phyloP scores from a whole-genome alignment of 2,888 invertebrate genomes.

The Ommatoiulus sabulosus region DNA sequence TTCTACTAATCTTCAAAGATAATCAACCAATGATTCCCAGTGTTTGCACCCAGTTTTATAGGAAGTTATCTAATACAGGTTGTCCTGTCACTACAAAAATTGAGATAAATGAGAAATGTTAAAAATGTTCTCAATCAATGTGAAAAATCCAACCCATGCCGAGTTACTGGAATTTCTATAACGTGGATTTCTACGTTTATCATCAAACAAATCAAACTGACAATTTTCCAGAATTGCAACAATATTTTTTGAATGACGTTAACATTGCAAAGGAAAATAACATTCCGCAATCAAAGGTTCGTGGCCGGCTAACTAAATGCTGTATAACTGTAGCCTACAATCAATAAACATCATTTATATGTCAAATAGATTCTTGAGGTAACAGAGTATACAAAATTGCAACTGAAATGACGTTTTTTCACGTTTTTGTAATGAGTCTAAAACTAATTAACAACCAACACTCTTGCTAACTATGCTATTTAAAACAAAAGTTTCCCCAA shows the following conservation, averaged over 20 bases:
- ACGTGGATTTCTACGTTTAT: not conserved
- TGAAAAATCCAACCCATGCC: not conserved
- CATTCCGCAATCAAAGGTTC: no score
- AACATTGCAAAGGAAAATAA: no score
- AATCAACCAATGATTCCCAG: not conserved
- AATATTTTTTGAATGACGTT: not conserved
- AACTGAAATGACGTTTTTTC: no score
- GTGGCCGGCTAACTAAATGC: no score
- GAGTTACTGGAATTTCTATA: not conserved
- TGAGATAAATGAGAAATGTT: not conserved
- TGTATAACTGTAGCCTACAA: no score
- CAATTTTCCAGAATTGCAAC: not conserved
- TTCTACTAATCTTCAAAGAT: not conserved
- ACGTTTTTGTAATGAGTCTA: no score
- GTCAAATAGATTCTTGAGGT: no score
- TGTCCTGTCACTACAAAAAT: not conserved
- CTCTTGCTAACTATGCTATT: no score
- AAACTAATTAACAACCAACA: no score
- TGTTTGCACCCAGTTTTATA: not conserved
- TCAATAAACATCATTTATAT: no score
- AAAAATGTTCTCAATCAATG: not conserved
- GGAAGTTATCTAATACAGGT: not conserved
- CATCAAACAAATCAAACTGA: not conserved
- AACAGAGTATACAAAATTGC: no score
- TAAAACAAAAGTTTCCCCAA: no score